Evolutionary conservation across 1,140 invertebrate genomes (phyloP), one percentile per base, ranked within the genome.

Genomic region (Yoshiicerus persimilis): DNA sequence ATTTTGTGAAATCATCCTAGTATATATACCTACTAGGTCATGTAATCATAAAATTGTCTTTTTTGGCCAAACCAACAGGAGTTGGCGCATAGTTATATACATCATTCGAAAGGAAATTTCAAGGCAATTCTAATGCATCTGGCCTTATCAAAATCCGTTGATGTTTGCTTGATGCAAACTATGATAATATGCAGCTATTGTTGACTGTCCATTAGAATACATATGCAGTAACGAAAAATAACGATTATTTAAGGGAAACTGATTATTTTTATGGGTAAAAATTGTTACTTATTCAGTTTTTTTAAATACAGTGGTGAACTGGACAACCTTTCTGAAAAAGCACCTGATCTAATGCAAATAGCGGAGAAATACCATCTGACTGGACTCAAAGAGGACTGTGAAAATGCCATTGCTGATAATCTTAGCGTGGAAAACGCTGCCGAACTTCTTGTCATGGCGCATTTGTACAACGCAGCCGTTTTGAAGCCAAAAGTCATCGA

Each of bases 341-440:
- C 90, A 27, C 38, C 88, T 16, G 90, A 90, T 64, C 56, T 91
- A 9, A 87, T 91, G 83, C 89, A 89, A 88, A 89, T 91, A 36
- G 89, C 90, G 5, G 90, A 91, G 38, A 91, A 91, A 34, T 91
- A 90, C 38, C 86, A 91, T 34, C 64, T 91, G 34, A 1, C 20
- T 4, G 88, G 90, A n/a, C 38, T 91, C 4, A 91, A 91, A 86
- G 89, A 90, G 47, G 90, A 91, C 27, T 91, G 90, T 66, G 90
- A 91, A 83, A 56, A 87, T 41, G 84, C 86, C 5, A 90, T 91
- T 38, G 85, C 89, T 11, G 85, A 85, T 2, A 90, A 90, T 39
- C 56, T 91, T 9, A 90, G 27, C 8, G 88, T 90, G 4, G 90
- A 91, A 23, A 90, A 90, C 83, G 89, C 88, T 2, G 88, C 89